Evolutionary conservation across 2,797 vertebrate genomes (phyloP), one percentile per base, ranked within the genome.

Genomic region (Poeciliopsis presidionis): DNA sequence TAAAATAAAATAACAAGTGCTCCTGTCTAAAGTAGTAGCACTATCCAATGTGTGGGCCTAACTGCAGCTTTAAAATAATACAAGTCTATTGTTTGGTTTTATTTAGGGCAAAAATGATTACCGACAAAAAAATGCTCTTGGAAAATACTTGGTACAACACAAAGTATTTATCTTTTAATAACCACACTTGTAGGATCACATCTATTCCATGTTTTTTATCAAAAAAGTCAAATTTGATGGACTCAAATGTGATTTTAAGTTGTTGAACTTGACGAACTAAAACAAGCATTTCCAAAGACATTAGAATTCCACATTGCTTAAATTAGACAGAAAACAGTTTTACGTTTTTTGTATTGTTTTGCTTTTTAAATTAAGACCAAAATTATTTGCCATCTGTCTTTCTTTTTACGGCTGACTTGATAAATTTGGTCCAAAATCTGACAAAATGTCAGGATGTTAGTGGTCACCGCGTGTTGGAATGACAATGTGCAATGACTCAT

Each of bases 401-500:
- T 46, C 0, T 46, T 46, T 46, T 46, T 0, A 46, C 14, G 13
- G 46, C 46, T 46, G 46, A 46, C 14, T 16, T 46, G 46, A 46
- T 1, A 46, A 46, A 46, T 46, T 20, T 51, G 47, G 18, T 11
- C 9, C 53, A 55, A n/a, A 51, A 22, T 51, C 22, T 11, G 53
- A 53, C 22, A 22, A 25, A 53, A 53, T 9, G 51, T 53, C 51
- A 22, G 22, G 51, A 53, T 25, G 25, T 57, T 9, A 57, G 25
- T 22, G 8, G 33, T 25, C 63, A 22, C 3, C 18, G 12, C 20
- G 33, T 39, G 36, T 67, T 25, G 41, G 7, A 25, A 41, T 67
- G 79, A 45, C 8, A 67, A 72, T 53, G 25, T 88, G 65, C 55
- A 82, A 75, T 70, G 20, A 81, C 6, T 59, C 3, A 59, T 79